Conservation (phyloP, 2,888 invertebrate genomes). For the Achlya flavicornis region DNA sequence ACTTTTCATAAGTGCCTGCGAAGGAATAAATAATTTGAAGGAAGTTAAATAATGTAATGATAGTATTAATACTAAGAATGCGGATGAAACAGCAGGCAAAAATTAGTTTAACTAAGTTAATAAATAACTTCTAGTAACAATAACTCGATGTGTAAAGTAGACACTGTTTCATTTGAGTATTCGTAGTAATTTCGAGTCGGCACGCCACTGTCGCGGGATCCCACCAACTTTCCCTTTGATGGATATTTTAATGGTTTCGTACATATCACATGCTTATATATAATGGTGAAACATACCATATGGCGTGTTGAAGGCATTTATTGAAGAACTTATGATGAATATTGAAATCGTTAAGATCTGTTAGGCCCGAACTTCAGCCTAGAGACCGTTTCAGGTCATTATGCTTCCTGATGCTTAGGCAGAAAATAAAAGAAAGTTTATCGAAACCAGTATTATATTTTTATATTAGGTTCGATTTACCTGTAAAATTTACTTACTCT, state of each 20-base stretch:
- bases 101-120: conserved; percentile 7
- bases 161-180: conserved; percentile 42
- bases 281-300: neutral
- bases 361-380: too few species aligned
- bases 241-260: conserved; percentile 38
- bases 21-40: too few species aligned
- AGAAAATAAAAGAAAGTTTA: too few species aligned
- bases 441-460: too few species aligned
- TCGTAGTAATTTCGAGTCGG: conserved; percentile 49
- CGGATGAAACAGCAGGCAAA: neutral
- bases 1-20: too few species aligned
- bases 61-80: too few species aligned
- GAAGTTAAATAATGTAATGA: too few species aligned
- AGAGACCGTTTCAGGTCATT: too few species aligned
- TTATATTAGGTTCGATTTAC: too few species aligned
- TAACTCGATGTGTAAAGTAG: conserved; percentile 21
- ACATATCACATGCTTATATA: conserved; percentile 4
- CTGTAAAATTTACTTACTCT: too few species aligned
- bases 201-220: conserved; percentile 30
- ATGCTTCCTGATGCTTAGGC: too few species aligned
- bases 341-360: too few species aligned
- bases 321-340: neutral
- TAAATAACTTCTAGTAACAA: conserved; percentile 25
- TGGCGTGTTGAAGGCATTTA: neutral
- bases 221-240: conserved; percentile 53